Conservation (phyloP, 92 coral and sea anemone species). For the Plumapathes pennacea region DNA sequence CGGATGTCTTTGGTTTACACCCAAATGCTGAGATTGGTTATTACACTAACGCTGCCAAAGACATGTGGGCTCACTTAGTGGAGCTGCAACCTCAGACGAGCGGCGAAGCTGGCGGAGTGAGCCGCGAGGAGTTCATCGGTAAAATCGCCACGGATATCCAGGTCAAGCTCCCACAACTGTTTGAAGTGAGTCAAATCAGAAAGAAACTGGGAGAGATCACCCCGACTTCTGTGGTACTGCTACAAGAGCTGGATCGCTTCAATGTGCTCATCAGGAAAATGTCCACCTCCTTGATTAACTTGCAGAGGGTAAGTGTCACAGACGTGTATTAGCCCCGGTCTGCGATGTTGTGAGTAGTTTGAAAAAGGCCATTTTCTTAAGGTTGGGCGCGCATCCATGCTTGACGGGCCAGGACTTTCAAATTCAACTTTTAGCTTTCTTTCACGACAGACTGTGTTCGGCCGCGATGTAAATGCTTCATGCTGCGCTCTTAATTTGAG, state of each 20-base stretch:
- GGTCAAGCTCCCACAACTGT: conserved; percentile 91
- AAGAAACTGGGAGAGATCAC: conserved; percentile 86
- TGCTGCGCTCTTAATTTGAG: no score
- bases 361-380: no score
- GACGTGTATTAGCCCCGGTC: no score
- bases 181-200: conserved; percentile 81
- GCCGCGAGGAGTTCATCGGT: conserved; percentile 93
- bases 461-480: no score
- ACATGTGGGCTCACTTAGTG: conserved; percentile 98
- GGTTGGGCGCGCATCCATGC: no score
- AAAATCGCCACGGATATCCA: conserved; percentile 98
- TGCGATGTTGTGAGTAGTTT: no score
- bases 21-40: conserved; percentile 99
- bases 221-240: conserved; percentile 89
- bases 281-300: conserved; percentile 91
- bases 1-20: conserved; percentile 98
- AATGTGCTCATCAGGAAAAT: conserved; percentile 86
- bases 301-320: conserved; percentile 81
- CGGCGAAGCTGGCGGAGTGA: conserved; percentile 98
- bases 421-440: no score
- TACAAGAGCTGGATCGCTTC: conserved; percentile 96
- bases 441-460: no score
- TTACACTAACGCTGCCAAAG: conserved; percentile 97
- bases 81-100: conserved; percentile 99
- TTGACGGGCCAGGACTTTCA: no score